Evolutionary conservation across 2,113 vertebrate species (phyloP).

Genomic region (Apteryx mantelli): DNA sequence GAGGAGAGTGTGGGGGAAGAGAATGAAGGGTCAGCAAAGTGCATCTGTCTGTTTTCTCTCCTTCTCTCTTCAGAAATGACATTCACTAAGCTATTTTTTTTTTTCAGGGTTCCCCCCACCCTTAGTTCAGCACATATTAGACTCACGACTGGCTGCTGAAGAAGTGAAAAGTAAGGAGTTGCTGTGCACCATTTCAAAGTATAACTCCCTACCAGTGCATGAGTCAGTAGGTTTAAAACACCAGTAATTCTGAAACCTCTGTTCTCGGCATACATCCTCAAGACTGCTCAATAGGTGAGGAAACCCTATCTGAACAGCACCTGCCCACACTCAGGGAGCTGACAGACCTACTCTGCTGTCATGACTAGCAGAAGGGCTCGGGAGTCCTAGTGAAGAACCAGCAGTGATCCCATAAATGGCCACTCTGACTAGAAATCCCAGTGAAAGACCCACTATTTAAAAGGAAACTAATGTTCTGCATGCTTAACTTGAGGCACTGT

Average conservation of each 20-base stretch:
- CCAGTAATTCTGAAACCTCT: background rate
- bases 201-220: background rate
- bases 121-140: background rate
- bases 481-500: background rate
- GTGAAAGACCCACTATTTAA: background rate
- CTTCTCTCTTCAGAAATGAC: background rate
- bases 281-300: background rate
- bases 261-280: background rate
- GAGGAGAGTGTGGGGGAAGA: slow-evolving; percentile 70
- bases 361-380: background rate
- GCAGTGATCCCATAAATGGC: background rate
- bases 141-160: background rate
- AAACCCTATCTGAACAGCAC: background rate
- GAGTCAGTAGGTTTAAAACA: background rate
- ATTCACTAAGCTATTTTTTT: background rate
- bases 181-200: background rate
- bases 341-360: background rate
- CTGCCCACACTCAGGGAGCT: background rate
- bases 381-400: background rate
- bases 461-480: background rate
- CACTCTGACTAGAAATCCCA: background rate
- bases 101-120: background rate
- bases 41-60: slow-evolving; percentile 42
- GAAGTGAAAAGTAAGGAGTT: background rate
- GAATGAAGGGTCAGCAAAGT: slow-evolving; percentile 66